Evolutionary conservation across 2,888 invertebrate genomes (phyloP), one percentile per base, ranked within the genome.

Genomic region (Hypselothyrea guttata): DNA sequence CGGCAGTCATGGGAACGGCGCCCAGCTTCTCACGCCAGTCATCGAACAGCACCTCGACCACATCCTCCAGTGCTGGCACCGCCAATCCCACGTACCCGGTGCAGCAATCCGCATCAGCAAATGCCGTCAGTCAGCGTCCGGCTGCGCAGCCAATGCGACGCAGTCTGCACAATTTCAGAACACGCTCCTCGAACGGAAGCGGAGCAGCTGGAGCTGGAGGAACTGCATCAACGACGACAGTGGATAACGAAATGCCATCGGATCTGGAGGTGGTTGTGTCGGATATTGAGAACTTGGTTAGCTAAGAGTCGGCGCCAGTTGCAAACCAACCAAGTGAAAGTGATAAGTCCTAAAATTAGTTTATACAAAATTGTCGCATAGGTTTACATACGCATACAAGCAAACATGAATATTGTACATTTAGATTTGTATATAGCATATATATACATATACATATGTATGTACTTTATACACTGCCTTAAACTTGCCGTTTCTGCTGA

Each of bases 211-310:
- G 51, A 7, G 16, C 52, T 4, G 37, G 40, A 13, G 4, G 27
- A 9, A n/a, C 51, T 8, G 18, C 66, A n/a, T 7, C 78, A 18
- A 30, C 64, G 49, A 28, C 57, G 27, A 31, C 62, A 49, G 33
- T 58, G 28, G 75, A 87, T 48, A 79, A 79, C 8, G 87, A 88
- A 59, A 68, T 88, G 70, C 87, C 88, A 40, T 89, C 90, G 42
- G 89, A 90, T 67, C 72, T 90, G 48, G 90, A 90, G 81, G 88
- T 90, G 30, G 88, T 88, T 81, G 86, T 90, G 37, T 90, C 89
- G 15, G 90, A 90, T 70, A 78, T 89, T 56, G 90, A 90, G 75
- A 89, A 89, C 74, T 70, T 90, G 86, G 89, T 90, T 86, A 90
- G 89, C 88, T 89, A 90, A 81, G 75, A 81, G 63, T 22, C 63